Percentiles rank a stretch among this genome's conserved stretches.
Conservation (phyloP, 2,888 invertebrate species). For the Drosophila niveifrons region DNA sequence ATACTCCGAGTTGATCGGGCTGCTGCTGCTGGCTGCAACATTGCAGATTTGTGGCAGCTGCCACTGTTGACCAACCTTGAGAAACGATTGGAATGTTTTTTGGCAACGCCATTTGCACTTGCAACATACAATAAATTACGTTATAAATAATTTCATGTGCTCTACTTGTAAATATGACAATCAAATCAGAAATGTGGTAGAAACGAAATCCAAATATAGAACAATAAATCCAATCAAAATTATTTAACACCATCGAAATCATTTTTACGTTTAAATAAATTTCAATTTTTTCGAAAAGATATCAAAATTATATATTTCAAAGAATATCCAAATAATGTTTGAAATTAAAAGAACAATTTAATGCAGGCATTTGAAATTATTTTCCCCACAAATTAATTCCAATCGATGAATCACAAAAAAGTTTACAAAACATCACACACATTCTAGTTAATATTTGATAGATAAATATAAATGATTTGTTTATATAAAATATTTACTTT, state of each 20-base stretch:
- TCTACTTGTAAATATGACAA: conserved; percentile 27
- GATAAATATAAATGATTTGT: conserved; percentile 3
- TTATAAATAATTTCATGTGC: conserved; percentile 46
- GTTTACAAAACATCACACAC: conserved; percentile 5
- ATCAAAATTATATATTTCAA: neutral
- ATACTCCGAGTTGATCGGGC: conserved; percentile 23
- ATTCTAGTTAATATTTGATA: neutral
- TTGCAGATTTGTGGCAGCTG: conserved; percentile 43
- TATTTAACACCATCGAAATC: neutral
- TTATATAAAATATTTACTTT: conserved; percentile 56
- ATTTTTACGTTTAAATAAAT: neutral
- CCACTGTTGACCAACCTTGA: conserved; percentile 36
- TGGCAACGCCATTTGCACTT: conserved; percentile 42
- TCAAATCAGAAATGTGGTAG: conserved; percentile 34
- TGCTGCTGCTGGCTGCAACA: conserved; percentile 23
- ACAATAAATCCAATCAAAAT: conserved; percentile 10
- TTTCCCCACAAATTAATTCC: neutral
- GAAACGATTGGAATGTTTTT: conserved; percentile 9
- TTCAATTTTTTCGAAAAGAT: neutral
- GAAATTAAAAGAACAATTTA: neutral
- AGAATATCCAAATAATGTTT: neutral
- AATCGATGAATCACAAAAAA: conserved; percentile 1
- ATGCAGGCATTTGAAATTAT: neutral
- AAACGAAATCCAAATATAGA: neutral
- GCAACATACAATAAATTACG: conserved; percentile 45